phyloP scores from a whole-genome alignment of 2,113 vertebrate species.

The Catharus minimus region DNA sequence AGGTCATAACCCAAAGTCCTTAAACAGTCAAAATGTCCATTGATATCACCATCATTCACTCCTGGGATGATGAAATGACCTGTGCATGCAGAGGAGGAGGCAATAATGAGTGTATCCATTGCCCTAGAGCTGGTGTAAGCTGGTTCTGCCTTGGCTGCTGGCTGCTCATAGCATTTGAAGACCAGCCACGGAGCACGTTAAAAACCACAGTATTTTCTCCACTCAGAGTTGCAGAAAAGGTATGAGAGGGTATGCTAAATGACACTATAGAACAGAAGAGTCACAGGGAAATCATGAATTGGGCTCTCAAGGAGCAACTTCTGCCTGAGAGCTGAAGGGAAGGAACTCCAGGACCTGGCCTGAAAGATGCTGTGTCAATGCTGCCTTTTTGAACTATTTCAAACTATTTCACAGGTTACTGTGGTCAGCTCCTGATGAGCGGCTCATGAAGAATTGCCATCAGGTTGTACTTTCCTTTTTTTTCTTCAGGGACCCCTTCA shows the following conservation, averaged over 20 bases:
- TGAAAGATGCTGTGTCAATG: slow-evolving; percentile 29
- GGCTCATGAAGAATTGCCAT: not conserved
- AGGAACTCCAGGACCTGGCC: not conserved
- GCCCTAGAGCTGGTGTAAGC: not conserved
- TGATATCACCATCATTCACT: not conserved
- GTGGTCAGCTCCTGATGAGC: not conserved
- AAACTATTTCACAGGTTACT: not conserved
- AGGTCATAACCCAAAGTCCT: not conserved
- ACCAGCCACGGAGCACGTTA: not conserved
- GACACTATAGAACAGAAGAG: slow-evolving; percentile 18
- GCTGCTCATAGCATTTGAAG: not conserved
- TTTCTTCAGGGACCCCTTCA: slow-evolving; percentile 79
- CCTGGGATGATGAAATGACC: not conserved
- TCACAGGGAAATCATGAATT: not conserved
- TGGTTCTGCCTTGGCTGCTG: not conserved
- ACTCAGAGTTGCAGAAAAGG: not conserved
- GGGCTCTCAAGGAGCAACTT: not conserved
- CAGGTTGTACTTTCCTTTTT: slow-evolving; percentile 74
- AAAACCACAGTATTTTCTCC: not conserved
- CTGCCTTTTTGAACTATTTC: slow-evolving; percentile 18
- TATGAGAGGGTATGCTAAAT: not conserved
- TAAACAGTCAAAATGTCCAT: not conserved
- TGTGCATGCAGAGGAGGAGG: not conserved
- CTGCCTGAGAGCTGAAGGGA: not conserved
- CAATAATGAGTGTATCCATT: not conserved